phyloP scores from a whole-genome alignment of 2,797 vertebrate species.

The Enteromius argenteus region DNA sequence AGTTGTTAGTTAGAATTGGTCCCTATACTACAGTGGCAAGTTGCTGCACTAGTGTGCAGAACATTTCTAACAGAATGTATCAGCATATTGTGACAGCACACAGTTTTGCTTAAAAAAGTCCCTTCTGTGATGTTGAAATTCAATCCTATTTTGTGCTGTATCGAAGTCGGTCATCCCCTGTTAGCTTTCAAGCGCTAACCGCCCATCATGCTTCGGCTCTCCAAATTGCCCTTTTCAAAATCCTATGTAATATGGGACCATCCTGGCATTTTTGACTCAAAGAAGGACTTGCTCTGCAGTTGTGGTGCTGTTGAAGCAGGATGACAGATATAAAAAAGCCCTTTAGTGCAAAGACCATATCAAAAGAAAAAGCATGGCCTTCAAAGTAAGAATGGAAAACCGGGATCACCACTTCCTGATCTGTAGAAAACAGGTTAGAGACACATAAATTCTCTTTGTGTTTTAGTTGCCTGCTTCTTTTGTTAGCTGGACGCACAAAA shows the following conservation, averaged over 20 bases:
- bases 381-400: conserved; percentile 34
- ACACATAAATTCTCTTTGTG: conserved; percentile 33
- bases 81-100: conserved; percentile 1
- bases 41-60: not conserved
- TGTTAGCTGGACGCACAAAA: conserved; percentile 24
- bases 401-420: conserved; percentile 16
- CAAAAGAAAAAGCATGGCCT: conserved; percentile 26
- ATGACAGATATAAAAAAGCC: conserved; percentile 66
- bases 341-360: conserved; percentile 63
- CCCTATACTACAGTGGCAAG: not conserved
- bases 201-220: conserved; percentile 67
- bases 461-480: conserved; percentile 38
- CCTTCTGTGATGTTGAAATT: conserved; percentile 37
- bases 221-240: conserved; percentile 70
- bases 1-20: not conserved
- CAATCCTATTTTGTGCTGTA: conserved; percentile 29
- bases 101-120: conserved; percentile 24
- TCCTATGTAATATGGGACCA: conserved; percentile 69
- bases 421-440: conserved; percentile 18
- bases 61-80: not conserved
- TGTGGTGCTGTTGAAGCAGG: conserved; percentile 56
- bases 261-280: conserved; percentile 65
- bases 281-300: conserved; percentile 61
- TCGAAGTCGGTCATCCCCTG: conserved; percentile 33
- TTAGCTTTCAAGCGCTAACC: conserved; percentile 44